Evolutionary conservation across 2,888 invertebrate genomes (phyloP), one percentile per base, ranked within the genome.

Genomic region (Phrixothrix hirtus): DNA sequence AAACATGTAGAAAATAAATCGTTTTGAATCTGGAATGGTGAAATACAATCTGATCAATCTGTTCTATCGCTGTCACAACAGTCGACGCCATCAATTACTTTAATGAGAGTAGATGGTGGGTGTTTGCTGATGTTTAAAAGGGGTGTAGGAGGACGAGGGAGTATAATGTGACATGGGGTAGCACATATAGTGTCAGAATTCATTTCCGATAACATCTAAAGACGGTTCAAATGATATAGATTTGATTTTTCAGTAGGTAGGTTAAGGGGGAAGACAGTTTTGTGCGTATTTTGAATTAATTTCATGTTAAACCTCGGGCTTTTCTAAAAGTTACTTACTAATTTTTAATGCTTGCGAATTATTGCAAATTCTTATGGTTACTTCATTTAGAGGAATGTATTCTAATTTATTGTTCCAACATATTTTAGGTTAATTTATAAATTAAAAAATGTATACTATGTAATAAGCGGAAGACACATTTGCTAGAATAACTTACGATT

Each of bases 1-100:
- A 63, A 65, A 60, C 55, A 57, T 61, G 52, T 57, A 60, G 53
- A 65, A 61, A 63, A 66, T 59, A 62, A 67, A 67, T 66, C 65
- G 62, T 57, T 59, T 57, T 30, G 39, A 58, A 62, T 65, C 62
- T 57, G 43, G 62, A 64, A 63, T 60, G 51, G 59, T 69, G 75
- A 74, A 74, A 75, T 66, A 64, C 71, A 74, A 75, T 74, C 73
- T 66, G 74, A 74, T 74, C 74, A 75, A 74, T 74, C 70, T 64
- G 64, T 67, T 68, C 66, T 67, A 67, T 66, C 66, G 65, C 64
- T 73, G 74, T 74, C 74, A 74, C 72, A 74, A 74, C 73, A 74
- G 55, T 52, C 62, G 63, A 65, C 68, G 67, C 67, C 73, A 66
- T 74, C 74, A 74, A 75, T 75, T 75, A 75, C 70, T 63, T 58